Base-by-base conservation (phyloP, 2,797 vertebrate genomes). In the Ptychobarbus kaznakovi region DNA sequence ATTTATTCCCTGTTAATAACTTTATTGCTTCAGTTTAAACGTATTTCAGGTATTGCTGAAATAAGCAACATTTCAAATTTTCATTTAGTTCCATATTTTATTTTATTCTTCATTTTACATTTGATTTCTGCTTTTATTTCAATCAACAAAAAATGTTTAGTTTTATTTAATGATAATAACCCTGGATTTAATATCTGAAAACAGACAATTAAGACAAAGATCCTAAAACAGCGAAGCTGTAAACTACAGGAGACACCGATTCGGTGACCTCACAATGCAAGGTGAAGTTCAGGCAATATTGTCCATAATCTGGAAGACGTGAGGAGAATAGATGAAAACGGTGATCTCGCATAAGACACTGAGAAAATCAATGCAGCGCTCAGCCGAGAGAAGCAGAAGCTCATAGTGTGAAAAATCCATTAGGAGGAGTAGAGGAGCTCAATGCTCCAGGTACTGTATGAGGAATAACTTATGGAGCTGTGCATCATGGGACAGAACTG, bases 321-420 rank as follows among this genome's bases (percentile, higher is more conserved):
- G 80, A 72, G 80, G 18, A 80, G 73, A 82, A 82, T 82, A 61
- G 20, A 51, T n/a, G 51, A 63, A n/a, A 38, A n/a, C 6, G 28
- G 61, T 38, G 56, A 61, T 68, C 32, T 68, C 12, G 3, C 56
- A 42, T 32, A 42, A 80, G 70, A 75, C 56, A 9, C 46, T 44
- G 22, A 69, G 80, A 56, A 63, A 73, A 88, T 66, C 83, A 65
- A 84, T 82, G 53, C 69, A 28, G 76, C 1, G 35, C 85, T 83
- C 73, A 78, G 70, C 63, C 74, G 38, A 65, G 66, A 20, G 28
- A n/a, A 73, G 49, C 46, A 79, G 81, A 73, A 81, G 56, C 70
- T 80, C 72, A 86, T 82, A 79, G 75, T 53, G 79, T 72, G 25
- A 77, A 49, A 81, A 89, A 88, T 91, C 85, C 82, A 87, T 88